These are phyloP conservation scores for Parochlus steinenii DNA, from an alignment of 2,888 invertebrate genomes.

Conservation along the genomic window DNA sequence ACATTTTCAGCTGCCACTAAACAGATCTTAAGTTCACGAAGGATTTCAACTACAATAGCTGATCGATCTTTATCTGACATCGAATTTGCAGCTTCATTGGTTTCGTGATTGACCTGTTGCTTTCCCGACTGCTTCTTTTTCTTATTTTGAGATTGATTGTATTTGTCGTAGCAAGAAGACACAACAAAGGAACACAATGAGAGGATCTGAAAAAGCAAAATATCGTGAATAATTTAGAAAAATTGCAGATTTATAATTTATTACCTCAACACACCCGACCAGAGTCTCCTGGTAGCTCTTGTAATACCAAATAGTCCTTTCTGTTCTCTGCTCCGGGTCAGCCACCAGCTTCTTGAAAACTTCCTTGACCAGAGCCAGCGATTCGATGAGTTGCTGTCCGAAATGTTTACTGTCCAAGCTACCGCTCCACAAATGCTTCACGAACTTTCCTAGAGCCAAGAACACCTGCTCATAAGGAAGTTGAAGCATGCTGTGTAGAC, in stretches of 20 bases:
- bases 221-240: slow-evolving; percentile 3
- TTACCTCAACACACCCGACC: slow-evolving; percentile 45
- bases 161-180: slow-evolving; percentile 26
- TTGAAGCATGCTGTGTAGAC: slow-evolving; percentile 25
- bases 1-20: slow-evolving; percentile 3
- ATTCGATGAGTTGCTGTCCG: slow-evolving; percentile 16
- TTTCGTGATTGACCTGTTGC: slow-evolving; percentile 5
- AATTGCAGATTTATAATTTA: neutral
- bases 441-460: slow-evolving; percentile 24
- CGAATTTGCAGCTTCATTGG: no score
- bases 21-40: neutral
- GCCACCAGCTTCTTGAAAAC: slow-evolving; percentile 13
- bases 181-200: slow-evolving; percentile 28
- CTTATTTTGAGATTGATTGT: slow-evolving; percentile 3
- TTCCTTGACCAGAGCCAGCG: slow-evolving; percentile 14
- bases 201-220: slow-evolving; percentile 21
- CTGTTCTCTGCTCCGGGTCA: slow-evolving; percentile 26
- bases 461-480: slow-evolving; percentile 29
- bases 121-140: slow-evolving; percentile 1
- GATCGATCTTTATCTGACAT: neutral
- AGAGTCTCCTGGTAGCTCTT: slow-evolving; percentile 37
- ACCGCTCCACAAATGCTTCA: slow-evolving; percentile 26
- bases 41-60: neutral
- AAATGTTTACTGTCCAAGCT: slow-evolving; percentile 19
- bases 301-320: slow-evolving; percentile 31